Evolutionary conservation across 2,797 vertebrate species (phyloP).

Genomic region (Clarias platycephalus): DNA sequence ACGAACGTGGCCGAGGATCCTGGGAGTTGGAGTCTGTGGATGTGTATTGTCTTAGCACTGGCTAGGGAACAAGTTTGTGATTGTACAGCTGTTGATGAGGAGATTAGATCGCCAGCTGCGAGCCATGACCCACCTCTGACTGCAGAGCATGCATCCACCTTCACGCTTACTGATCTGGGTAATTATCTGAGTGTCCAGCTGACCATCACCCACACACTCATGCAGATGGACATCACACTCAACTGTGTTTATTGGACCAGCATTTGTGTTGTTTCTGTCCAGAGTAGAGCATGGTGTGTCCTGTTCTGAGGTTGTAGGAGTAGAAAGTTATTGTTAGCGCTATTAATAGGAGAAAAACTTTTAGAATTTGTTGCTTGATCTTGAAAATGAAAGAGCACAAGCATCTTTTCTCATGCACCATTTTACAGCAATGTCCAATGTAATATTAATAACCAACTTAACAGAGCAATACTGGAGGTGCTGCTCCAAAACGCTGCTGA

Average conservation of each 20-base stretch:
- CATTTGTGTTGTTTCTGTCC: background rate
- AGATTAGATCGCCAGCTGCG: slow-evolving; percentile 69
- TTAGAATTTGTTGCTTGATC: background rate
- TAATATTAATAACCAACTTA: background rate
- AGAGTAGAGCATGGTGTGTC: background rate
- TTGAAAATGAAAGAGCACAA: background rate
- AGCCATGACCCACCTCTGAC: slow-evolving; percentile 65
- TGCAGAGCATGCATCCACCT: slow-evolving; percentile 71
- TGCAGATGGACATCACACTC: slow-evolving; percentile 41
- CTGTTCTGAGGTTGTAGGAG: background rate
- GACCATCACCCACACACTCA: slow-evolving; percentile 57
- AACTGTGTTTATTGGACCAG: background rate
- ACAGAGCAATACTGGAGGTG: background rate
- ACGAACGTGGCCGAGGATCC: slow-evolving; percentile 44
- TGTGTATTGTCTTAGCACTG: slow-evolving; percentile 31
- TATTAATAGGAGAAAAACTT: background rate
- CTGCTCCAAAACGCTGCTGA: background rate
- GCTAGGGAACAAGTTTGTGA: slow-evolving; percentile 58
- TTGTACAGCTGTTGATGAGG: slow-evolving; percentile 73
- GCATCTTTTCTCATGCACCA: background rate
- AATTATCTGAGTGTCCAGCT: slow-evolving; percentile 70
- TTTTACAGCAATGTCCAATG: background rate
- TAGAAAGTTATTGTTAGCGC: too few species aligned
- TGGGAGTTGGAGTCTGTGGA: slow-evolving; percentile 51
- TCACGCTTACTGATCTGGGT: slow-evolving; percentile 73